Evolutionary conservation across 1,140 invertebrate species (phyloP).

Genomic region (Saxidomus purpurata): DNA sequence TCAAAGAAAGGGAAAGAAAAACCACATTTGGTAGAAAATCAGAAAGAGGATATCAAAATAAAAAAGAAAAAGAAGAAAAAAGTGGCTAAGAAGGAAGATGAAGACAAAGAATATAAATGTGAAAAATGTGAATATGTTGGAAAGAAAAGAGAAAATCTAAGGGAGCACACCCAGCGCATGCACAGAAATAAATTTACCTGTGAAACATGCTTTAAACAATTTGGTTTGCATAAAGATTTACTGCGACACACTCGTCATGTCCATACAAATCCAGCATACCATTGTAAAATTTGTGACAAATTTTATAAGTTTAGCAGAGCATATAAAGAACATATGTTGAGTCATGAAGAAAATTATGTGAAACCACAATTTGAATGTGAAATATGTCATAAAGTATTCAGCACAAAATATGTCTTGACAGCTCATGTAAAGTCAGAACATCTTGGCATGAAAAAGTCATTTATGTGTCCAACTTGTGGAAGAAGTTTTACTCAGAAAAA

Average conservation of each 20-base stretch:
- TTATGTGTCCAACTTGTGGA: constrained; percentile 83
- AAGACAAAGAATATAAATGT: constrained; percentile 21
- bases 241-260: constrained; percentile 71
- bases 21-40: background rate
- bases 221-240: constrained; percentile 78
- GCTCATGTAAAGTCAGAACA: constrained; percentile 82
- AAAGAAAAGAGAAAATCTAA: constrained; percentile 42
- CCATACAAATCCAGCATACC: constrained; percentile 72
- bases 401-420: constrained; percentile 80
- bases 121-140: constrained; percentile 58
- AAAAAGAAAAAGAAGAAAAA: background rate
- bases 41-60: background rate
- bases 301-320: constrained; percentile 76
- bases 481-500: constrained; percentile 83
- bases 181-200: constrained; percentile 71
- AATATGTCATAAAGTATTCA: constrained; percentile 79
- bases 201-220: constrained; percentile 75
- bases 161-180: constrained; percentile 56
- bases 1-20: background rate
- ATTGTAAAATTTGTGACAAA: constrained; percentile 80
- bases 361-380: constrained; percentile 80
- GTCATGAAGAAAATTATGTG: constrained; percentile 76
- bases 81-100: background rate
- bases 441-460: constrained; percentile 79
- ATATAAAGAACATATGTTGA: constrained; percentile 73